phyloP scores from a whole-genome alignment of 2,797 vertebrate species.

The Danio tinwini region DNA sequence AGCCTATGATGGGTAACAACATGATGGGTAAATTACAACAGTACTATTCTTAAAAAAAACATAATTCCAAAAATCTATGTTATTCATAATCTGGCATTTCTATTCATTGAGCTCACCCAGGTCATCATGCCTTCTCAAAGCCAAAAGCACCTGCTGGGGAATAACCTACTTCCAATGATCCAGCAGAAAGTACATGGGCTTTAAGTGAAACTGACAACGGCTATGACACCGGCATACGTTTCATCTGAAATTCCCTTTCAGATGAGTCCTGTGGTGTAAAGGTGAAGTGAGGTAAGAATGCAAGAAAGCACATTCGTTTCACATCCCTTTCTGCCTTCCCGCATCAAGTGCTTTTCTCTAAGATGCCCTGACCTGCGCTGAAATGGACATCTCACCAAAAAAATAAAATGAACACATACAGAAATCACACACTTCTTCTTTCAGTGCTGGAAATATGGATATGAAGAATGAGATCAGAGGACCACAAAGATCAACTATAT shows the following conservation, averaged over 20 bases:
- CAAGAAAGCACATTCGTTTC: not conserved
- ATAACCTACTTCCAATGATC: conserved; percentile 18
- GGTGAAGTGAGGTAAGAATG: conserved; percentile 5
- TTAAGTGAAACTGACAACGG: conserved; percentile 39
- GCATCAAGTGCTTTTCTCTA: not conserved
- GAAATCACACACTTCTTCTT: not conserved
- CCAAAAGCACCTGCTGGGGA: not conserved
- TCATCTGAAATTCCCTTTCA: conserved; percentile 49
- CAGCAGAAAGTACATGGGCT: not conserved
- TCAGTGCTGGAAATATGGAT: conserved; percentile 18
- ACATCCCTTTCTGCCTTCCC: conserved; percentile 3
- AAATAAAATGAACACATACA: conserved; percentile 8
- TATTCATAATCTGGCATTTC: not conserved
- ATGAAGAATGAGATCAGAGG: not conserved
- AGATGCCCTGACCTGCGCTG: not conserved
- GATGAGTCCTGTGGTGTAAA: conserved; percentile 7
- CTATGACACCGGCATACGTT: conserved; percentile 28
- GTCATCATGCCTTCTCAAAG: conserved; percentile 15
- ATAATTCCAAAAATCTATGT: not conserved
- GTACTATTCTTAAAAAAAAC: not conserved
- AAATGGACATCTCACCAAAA: conserved; percentile 8
- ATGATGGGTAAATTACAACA: not conserved
- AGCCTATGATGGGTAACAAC: not conserved
- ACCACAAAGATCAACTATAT: conserved; percentile 4
- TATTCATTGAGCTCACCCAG: not conserved